Evolutionary conservation across 1,140 invertebrate genomes (phyloP).

Genomic region (Neodiprion virginianus): DNA sequence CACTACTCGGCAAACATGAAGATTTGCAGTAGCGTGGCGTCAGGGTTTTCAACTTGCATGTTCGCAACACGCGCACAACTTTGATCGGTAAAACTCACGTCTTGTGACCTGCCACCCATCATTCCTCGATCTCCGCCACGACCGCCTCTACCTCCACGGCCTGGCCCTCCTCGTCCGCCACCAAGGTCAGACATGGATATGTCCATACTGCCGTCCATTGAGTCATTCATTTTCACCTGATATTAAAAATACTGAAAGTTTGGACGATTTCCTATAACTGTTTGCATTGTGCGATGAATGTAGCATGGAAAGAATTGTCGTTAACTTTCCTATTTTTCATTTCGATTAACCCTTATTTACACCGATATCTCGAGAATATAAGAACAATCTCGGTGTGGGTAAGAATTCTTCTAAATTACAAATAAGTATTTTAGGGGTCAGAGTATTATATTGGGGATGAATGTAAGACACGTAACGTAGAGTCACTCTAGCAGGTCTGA

Average conservation of each 20-base stretch:
- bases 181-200: conserved; percentile 23
- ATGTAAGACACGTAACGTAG: no score
- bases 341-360: no score
- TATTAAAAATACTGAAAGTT: no score
- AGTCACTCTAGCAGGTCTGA: no score
- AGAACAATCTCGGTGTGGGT: no score
- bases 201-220: conserved; percentile 51
- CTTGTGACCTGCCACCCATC: conserved; percentile 53
- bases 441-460: no score
- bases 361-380: no score
- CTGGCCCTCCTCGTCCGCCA: conserved; percentile 38
- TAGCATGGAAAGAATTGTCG: no score
- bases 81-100: conserved; percentile 41
- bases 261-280: background rate
- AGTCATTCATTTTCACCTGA: conserved; percentile 56
- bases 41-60: background rate
- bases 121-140: conserved; percentile 40
- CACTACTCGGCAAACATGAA: conserved; percentile 9
- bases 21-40: background rate
- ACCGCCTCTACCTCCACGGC: conserved; percentile 48
- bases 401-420: no score
- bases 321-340: no score
- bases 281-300: background rate
- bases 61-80: conserved; percentile 1
- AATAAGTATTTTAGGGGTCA: no score